A percentile compares a stretch with the other conserved stretches of the same genome.
Conservation (phyloP, 2,797 vertebrate species). For the Neosilurus hyrtlii region DNA sequence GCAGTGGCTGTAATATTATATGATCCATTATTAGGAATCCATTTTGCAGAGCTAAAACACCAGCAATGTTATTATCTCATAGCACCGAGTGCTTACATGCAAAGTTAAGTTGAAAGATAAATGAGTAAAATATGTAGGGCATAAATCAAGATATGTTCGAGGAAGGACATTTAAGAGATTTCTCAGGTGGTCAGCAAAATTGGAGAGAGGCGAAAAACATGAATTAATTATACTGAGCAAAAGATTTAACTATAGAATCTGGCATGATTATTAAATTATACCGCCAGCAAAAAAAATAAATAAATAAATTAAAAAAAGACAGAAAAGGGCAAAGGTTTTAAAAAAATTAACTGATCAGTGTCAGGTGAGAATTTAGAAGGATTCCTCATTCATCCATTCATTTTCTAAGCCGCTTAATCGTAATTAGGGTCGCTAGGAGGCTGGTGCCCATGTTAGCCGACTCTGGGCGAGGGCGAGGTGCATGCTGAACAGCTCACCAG, state of each 20-base stretch:
- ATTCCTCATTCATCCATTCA: too few relatives aligned
- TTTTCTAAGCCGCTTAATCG: too few relatives aligned
- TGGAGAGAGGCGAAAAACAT: neutral
- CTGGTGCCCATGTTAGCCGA: too few relatives aligned
- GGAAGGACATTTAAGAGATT: conserved; percentile 20
- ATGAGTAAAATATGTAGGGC: conserved; percentile 54
- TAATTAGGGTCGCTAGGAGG: too few relatives aligned
- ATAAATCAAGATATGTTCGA: conserved; percentile 58
- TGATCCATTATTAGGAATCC: conserved; percentile 67
- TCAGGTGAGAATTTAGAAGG: conserved; percentile 58
- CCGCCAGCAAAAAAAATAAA: neutral
- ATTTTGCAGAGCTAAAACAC: conserved; percentile 66
- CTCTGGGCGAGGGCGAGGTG: too few relatives aligned
- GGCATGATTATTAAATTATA: conserved; percentile 11
- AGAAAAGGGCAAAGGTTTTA: conserved; percentile 65
- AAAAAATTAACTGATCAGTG: conserved; percentile 65
- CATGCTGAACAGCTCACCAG: too few relatives aligned
- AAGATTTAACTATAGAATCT: conserved; percentile 3
- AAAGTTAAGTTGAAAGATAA: conserved; percentile 60
- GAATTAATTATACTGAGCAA: neutral
- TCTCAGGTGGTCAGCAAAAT: conserved; percentile 1
- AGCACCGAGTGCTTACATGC: conserved; percentile 61
- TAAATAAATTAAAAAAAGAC: conserved; percentile 58
- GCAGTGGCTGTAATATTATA: conserved; percentile 67
- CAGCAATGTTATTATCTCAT: conserved; percentile 59